Percentiles rank a stretch among this genome's conserved stretches.
Conservation (phyloP, 2,797 vertebrate species). For the Remorina albescens region DNA sequence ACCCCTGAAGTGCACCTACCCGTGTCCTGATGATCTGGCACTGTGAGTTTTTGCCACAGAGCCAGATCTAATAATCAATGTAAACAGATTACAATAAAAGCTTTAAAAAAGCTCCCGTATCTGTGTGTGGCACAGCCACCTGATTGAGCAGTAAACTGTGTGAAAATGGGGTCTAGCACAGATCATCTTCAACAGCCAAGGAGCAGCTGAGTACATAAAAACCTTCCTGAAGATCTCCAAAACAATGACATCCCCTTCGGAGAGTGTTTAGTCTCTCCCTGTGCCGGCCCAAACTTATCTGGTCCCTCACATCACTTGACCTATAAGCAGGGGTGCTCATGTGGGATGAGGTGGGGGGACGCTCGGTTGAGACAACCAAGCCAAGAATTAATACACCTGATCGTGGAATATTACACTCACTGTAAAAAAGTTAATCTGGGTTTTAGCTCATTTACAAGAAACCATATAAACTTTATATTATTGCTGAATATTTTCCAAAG, state of each 20-base stretch:
- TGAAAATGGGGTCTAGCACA: constrained; percentile 86
- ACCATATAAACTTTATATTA: constrained; percentile 27
- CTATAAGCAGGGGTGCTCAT: constrained; percentile 87
- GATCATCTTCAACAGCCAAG: constrained; percentile 76
- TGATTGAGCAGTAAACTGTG: constrained; percentile 85
- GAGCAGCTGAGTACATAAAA: constrained; percentile 96
- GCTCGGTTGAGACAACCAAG: constrained; percentile 2
- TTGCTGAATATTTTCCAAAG: constrained; percentile 43
- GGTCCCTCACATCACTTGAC: constrained; percentile 91
- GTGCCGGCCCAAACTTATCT: constrained; percentile 87
- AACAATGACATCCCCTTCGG: constrained; percentile 93
- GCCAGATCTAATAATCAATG: neutral
- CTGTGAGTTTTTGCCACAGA: neutral
- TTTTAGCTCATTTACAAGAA: constrained; percentile 43
- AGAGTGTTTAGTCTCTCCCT: constrained; percentile 96
- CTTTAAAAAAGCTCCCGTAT: neutral
- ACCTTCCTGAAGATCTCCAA: constrained; percentile 88
- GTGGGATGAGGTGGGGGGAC: constrained; percentile 71
- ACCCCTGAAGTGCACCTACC: no score
- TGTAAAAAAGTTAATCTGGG: constrained; percentile 37
- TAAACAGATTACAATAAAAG: neutral
- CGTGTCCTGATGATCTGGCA: neutral
- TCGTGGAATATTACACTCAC: constrained; percentile 24
- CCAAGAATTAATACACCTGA: constrained; percentile 27
- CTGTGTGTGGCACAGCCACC: constrained; percentile 79